phyloP scores from a whole-genome alignment of 2,888 invertebrate species.

The Rhodophaea formosa region DNA sequence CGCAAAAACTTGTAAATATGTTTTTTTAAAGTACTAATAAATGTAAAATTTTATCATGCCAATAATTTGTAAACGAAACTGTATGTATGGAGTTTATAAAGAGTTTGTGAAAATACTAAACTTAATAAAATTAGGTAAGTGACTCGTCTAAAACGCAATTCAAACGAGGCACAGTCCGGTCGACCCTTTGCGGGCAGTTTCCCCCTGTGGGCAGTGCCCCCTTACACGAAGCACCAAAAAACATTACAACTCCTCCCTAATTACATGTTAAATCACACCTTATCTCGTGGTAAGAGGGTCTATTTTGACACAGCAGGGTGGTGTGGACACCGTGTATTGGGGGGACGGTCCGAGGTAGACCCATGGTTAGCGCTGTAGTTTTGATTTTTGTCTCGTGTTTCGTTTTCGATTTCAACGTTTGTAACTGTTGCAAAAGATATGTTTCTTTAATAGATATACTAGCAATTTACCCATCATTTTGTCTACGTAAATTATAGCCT shows the following conservation, averaged over 20 bases:
- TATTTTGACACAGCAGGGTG: conserved; percentile 22
- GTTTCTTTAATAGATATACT: not conserved
- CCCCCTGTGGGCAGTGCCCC: conserved; percentile 79
- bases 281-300: conserved; percentile 23
- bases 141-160: conserved; percentile 24
- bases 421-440: not conserved
- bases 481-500: too few relatives aligned
- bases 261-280: conserved; percentile 37
- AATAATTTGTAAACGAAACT: too few relatives aligned
- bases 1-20: too few relatives aligned
- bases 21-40: too few relatives aligned
- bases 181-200: conserved; percentile 78
- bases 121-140: not conserved
- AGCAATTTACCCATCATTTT: too few relatives aligned
- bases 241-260: conserved; percentile 53
- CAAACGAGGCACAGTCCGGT: conserved; percentile 63
- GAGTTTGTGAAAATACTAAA: too few relatives aligned
- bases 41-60: too few relatives aligned
- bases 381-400: conserved; percentile 58
- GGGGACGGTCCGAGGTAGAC: conserved; percentile 69
- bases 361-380: conserved; percentile 70
- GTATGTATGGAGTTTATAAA: too few relatives aligned
- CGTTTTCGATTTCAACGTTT: conserved; percentile 25
- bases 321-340: conserved; percentile 62
- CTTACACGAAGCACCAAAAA: conserved; percentile 61